Conservation (phyloP, 2,113 vertebrate genomes). For the Pagrus major region DNA sequence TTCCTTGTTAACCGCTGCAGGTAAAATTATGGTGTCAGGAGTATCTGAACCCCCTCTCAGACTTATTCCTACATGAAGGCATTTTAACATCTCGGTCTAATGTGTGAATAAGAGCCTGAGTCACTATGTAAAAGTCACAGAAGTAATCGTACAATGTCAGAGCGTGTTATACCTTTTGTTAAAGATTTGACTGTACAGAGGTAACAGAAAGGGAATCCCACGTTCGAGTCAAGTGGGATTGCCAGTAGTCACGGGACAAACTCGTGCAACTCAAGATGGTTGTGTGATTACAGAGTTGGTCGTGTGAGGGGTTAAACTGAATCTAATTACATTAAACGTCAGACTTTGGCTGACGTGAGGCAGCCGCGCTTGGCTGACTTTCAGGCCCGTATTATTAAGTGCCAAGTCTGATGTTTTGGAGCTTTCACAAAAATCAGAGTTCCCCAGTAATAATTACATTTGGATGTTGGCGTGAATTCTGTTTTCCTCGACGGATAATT, state of each 20-base stretch:
- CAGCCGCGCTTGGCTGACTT: not conserved
- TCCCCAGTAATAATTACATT: slow-evolving; percentile 3
- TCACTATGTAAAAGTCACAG: not conserved
- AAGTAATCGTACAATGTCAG: not conserved
- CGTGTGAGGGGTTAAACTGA: not conserved
- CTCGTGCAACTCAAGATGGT: no score
- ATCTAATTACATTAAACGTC: slow-evolving; percentile 1
- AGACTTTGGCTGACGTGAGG: not conserved
- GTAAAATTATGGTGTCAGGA: not conserved
- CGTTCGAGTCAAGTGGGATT: not conserved
- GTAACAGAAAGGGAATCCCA: not conserved
- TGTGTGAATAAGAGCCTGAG: not conserved
- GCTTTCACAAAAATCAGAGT: not conserved
- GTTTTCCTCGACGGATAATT: not conserved
- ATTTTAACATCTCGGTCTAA: not conserved
- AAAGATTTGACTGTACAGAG: not conserved
- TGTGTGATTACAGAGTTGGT: not conserved
- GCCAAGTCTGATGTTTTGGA: not conserved
- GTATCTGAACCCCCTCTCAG: not conserved
- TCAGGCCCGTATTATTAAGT: not conserved
- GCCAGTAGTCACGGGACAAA: not conserved
- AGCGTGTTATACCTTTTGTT: not conserved
- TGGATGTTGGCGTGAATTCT: not conserved
- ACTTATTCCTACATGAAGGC: not conserved
- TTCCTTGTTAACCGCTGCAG: not conserved